Evolutionary conservation across 2,797 vertebrate species (phyloP).

Genomic region (Cuniculus paca): DNA sequence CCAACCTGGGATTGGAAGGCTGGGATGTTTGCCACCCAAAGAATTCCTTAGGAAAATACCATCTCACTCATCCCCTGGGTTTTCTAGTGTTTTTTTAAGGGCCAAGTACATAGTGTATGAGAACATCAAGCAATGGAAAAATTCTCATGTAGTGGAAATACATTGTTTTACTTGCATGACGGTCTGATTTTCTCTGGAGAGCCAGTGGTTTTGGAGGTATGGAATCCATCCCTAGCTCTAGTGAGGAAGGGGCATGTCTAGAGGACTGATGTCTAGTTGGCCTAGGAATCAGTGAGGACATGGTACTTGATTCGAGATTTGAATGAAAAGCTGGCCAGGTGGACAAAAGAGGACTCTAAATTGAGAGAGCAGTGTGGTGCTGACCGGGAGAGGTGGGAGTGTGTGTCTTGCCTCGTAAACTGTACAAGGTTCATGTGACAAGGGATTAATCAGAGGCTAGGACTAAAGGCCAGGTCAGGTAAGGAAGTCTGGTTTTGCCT

Average conservation of each 20-base stretch:
- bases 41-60: not conserved
- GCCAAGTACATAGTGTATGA: too few relatives aligned
- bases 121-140: not conserved
- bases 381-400: not conserved
- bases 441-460: not conserved
- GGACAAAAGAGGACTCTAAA: not conserved
- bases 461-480: too few relatives aligned
- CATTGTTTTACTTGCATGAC: not conserved
- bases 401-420: not conserved
- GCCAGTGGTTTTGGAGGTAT: not conserved
- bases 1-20: not conserved
- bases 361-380: rapidly evolving
- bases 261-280: not conserved
- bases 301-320: not conserved
- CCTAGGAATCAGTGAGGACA: not conserved
- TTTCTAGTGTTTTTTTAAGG: not conserved
- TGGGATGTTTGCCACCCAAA: not conserved
- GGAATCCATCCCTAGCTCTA: not conserved
- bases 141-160: not conserved
- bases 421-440: not conserved
- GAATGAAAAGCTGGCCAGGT: not conserved
- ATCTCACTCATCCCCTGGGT: not conserved
- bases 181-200: not conserved
- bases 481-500: not conserved
- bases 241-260: rapidly evolving